phyloP scores from a whole-genome alignment of 2,888 invertebrate genomes.

The Euphydryas editha region DNA sequence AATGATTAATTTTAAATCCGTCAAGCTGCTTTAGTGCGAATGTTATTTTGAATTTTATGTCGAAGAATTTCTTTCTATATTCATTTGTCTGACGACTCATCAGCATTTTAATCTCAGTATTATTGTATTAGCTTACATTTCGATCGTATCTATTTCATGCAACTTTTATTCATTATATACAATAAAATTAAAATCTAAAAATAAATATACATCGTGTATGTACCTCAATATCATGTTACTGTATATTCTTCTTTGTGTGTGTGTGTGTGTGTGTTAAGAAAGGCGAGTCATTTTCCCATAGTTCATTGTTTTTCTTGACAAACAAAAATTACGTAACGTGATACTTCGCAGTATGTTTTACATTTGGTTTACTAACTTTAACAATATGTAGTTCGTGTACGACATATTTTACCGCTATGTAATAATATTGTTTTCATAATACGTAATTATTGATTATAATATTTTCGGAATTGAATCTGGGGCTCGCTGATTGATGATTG shows the following conservation, averaged over 20 bases:
- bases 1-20: too few relatives aligned
- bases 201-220: not conserved
- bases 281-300: constrained; percentile 60
- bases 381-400: not conserved
- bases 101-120: too few relatives aligned
- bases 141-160: too few relatives aligned
- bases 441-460: too few relatives aligned
- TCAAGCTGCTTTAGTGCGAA: too few relatives aligned
- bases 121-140: too few relatives aligned
- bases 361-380: not conserved
- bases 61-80: too few relatives aligned
- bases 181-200: not conserved
- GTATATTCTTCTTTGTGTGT: not conserved
- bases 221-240: constrained; percentile 15
- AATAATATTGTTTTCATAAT: not conserved
- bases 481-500: too few relatives aligned
- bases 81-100: too few relatives aligned
- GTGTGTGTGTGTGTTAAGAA: constrained; percentile 51
- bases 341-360: constrained; percentile 23
- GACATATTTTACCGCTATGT: not conserved
- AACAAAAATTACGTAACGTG: constrained; percentile 47
- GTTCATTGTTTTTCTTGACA: constrained; percentile 50
- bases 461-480: too few relatives aligned
- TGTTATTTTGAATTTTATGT: too few relatives aligned
- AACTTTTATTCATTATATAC: not conserved